Conservation (phyloP, 1,140 invertebrate species). For the Platyscapa corneri region DNA sequence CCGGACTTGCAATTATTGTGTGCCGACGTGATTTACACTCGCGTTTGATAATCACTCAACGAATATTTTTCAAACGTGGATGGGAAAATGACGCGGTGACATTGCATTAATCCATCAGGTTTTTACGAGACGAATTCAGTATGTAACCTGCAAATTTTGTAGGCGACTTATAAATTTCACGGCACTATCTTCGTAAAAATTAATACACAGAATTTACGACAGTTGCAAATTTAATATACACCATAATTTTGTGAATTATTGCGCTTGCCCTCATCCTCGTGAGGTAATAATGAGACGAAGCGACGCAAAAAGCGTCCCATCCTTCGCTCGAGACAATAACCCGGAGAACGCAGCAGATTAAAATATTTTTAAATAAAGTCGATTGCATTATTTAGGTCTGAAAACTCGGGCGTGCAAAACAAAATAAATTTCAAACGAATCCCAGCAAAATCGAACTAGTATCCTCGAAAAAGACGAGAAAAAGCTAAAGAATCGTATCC, state of each 20-base stretch:
- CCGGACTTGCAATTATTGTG: constrained; percentile 9
- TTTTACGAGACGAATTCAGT: background rate
- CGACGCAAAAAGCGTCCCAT: too few species aligned
- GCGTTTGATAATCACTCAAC: background rate
- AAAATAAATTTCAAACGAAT: constrained; percentile 20
- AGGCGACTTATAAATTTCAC: background rate
- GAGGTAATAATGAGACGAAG: background rate
- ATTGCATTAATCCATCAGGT: background rate
- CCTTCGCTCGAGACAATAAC: background rate
- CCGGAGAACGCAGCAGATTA: too few species aligned
- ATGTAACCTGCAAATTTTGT: background rate
- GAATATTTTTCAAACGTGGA: background rate
- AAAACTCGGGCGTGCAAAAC: background rate
- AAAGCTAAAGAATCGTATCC: background rate
- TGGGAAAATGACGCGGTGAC: background rate
- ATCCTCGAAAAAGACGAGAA: constrained; percentile 40
- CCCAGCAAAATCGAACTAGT: background rate
- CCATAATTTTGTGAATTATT: background rate
- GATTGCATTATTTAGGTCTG: background rate
- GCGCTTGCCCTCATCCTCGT: background rate
- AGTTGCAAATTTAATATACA: background rate
- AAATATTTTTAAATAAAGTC: background rate
- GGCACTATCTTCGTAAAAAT: background rate
- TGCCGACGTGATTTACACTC: background rate
- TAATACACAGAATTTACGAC: background rate